Evolutionary conservation across 2,888 invertebrate species (phyloP), one percentile per base, ranked within the genome.

Genomic region (Melikaiella ostensackeni): DNA sequence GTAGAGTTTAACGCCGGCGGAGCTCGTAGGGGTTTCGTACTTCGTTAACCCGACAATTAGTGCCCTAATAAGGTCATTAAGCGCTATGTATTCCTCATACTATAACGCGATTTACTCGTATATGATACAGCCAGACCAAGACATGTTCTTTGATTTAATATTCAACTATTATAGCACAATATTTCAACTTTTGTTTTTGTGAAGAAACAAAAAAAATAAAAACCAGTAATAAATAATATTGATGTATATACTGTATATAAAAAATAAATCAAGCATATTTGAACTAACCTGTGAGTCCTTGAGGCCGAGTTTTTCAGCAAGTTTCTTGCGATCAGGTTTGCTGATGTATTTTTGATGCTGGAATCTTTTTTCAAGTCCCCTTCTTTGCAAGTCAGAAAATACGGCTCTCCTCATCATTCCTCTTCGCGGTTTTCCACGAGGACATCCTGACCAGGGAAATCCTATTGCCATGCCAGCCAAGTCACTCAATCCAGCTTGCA

Each of bases 321-420:
- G 92, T 89, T 98, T 98, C 94, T 98, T 99, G 91, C 99, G 94
- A 92, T 99, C 99, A 0, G 99, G 99, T 91, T 99, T 99, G 89
- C 98, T 98, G 91, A 99, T 99, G 93, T 99, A 99, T 92, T 99
- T 99, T 92, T 99, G 99, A 75, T 98, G 95, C 91, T 98, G 98
- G 93, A 99, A 99, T 89, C 98, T 93, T 89, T 98, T 96, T 92
- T 99, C 99, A 84, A 99, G 93, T 0, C 99, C 99, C 86, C 98
- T 98, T 63, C 99, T 93, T 90, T 99, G 99, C 0, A 97, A 95
- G 90, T 99, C 99, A 3, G 97, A 97, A 94, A 99, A 99, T 59
- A 99, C 99, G 0, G 99, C 99, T 57, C 99, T 93, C 59, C 99
- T 93, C 96, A 99, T 97, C 98, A 99, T 99, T 0, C 98, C 98